phyloP scores from a whole-genome alignment of 2,113 vertebrate species.

The Dasypus novemcinctus region DNA sequence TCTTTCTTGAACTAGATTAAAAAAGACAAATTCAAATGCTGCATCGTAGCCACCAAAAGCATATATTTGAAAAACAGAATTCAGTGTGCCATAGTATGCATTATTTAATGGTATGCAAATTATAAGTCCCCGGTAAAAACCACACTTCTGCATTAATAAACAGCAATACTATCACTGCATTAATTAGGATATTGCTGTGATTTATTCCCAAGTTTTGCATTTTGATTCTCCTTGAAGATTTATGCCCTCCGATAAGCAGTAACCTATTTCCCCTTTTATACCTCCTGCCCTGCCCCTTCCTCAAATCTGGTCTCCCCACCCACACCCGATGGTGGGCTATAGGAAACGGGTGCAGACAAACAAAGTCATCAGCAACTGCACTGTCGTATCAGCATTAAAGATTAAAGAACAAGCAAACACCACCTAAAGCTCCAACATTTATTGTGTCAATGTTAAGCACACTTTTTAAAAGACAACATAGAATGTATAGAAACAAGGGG shows the following conservation, averaged over 20 bases:
- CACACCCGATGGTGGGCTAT: constrained; percentile 5
- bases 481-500: constrained; percentile 82
- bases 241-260: constrained; percentile 25
- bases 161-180: constrained; percentile 52
- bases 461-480: constrained; percentile 82
- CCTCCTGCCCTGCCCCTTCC: constrained; percentile 36
- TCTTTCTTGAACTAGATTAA: constrained; percentile 72
- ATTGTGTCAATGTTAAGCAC: constrained; percentile 85
- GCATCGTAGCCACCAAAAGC: constrained; percentile 58
- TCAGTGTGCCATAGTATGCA: constrained; percentile 67
- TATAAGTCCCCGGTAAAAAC: constrained; percentile 67
- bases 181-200: constrained; percentile 33
- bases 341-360: constrained; percentile 56
- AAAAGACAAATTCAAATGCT: constrained; percentile 75
- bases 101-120: constrained; percentile 71
- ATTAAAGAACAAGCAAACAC: constrained; percentile 85
- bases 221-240: constrained; percentile 62
- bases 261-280: constrained; percentile 43
- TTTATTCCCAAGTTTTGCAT: constrained; percentile 69
- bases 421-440: constrained; percentile 89
- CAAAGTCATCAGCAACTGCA: constrained; percentile 69
- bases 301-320: constrained; percentile 23
- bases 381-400: constrained; percentile 78
- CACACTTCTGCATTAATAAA: constrained; percentile 71
- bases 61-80: constrained; percentile 77